Conservation (phyloP, 2,888 invertebrate genomes). For the Monopis laevigella region DNA sequence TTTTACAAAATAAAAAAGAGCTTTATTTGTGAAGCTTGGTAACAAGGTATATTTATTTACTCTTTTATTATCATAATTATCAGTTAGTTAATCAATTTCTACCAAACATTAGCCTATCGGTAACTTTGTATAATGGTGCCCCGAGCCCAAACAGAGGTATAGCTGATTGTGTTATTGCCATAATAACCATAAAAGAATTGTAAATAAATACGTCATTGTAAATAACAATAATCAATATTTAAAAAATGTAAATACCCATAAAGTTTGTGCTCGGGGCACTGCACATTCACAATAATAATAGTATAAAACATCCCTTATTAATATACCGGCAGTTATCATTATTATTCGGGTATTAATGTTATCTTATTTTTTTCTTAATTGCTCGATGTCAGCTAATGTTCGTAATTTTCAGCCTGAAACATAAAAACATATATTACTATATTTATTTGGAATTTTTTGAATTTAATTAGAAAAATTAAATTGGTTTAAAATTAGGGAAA, state of each 20-base stretch:
- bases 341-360: background rate
- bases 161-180: too few relatives aligned
- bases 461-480: too few relatives aligned
- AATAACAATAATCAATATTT: too few relatives aligned
- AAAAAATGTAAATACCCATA: too few relatives aligned
- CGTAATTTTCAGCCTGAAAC: conserved; percentile 6
- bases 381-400: conserved; percentile 1
- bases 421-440: background rate
- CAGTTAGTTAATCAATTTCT: conserved; percentile 46
- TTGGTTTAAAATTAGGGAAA: too few relatives aligned
- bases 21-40: conserved; percentile 64
- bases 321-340: conserved; percentile 5
- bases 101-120: conserved; percentile 61
- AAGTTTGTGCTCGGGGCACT: too few relatives aligned
- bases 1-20: conserved; percentile 63
- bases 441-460: too few relatives aligned
- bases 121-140: conserved; percentile 66
- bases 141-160: too few relatives aligned
- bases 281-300: conserved; percentile 6
- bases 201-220: too few relatives aligned
- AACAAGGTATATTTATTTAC: conserved; percentile 58
- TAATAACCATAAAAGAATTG: too few relatives aligned
- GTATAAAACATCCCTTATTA: conserved; percentile 11
- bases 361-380: background rate
- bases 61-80: conserved; percentile 56